phyloP scores from a whole-genome alignment of 2,888 invertebrate species.

The Xanthorhoe spadicearia region DNA sequence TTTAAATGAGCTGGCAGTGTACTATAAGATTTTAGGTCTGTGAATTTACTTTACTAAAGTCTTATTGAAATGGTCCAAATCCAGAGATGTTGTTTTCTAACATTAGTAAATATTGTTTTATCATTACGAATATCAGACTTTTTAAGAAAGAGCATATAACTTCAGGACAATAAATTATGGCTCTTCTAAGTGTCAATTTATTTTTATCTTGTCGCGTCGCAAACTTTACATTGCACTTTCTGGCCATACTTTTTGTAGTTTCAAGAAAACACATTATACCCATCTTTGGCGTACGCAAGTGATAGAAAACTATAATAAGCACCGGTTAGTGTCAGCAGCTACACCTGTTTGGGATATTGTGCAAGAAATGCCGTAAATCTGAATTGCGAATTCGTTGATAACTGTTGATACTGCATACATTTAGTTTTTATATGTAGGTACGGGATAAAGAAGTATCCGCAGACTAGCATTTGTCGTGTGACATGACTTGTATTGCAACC shows the following conservation, averaged over 20 bases:
- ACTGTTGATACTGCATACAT: background rate
- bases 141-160: too few relatives aligned
- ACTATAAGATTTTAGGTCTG: background rate
- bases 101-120: too few relatives aligned
- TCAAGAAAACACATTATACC: slow-evolving; percentile 27
- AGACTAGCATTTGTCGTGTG: background rate
- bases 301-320: slow-evolving; percentile 31
- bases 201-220: background rate
- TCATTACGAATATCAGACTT: too few relatives aligned
- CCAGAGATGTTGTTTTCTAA: too few relatives aligned
- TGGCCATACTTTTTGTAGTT: slow-evolving; percentile 25
- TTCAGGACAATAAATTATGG: too few relatives aligned
- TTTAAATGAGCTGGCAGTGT: background rate
- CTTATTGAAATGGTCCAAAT: background rate
- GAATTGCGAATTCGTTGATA: slow-evolving; percentile 31
- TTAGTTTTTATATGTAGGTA: background rate
- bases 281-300: slow-evolving; percentile 22
- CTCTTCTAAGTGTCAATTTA: slow-evolving; percentile 1
- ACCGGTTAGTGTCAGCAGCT: slow-evolving; percentile 24
- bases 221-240: slow-evolving; percentile 15
- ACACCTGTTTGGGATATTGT: slow-evolving; percentile 18
- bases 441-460: background rate
- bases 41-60: background rate
- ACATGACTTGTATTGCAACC: background rate
- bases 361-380: slow-evolving; percentile 28